Conservation (phyloP, 92 coral and sea anemone species). For the Actinernus sp. region DNA sequence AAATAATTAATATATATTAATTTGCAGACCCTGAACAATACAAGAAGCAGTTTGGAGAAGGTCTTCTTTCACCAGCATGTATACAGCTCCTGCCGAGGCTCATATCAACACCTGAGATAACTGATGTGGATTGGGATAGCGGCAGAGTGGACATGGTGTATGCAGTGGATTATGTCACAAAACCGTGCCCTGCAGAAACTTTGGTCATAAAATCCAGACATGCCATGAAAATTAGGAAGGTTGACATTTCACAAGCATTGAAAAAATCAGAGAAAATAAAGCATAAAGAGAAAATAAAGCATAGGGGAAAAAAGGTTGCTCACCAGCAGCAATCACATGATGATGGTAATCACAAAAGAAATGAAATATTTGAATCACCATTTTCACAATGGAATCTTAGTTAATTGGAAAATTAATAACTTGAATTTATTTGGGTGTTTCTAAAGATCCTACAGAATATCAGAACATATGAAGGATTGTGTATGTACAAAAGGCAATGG, state of each 20-base stretch:
- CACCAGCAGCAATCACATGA: too few relatives aligned
- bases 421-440: too few relatives aligned
- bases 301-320: too few relatives aligned
- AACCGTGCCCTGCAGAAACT: constrained; percentile 6
- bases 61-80: constrained; percentile 41
- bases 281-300: constrained; percentile 17
- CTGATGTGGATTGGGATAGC: constrained; percentile 33
- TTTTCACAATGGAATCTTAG: constrained; percentile 16
- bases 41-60: constrained; percentile 36
- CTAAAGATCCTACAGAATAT: too few relatives aligned
- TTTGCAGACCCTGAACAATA: constrained; percentile 41
- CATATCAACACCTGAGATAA: constrained; percentile 48
- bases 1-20: background rate
- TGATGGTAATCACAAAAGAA: constrained; percentile 14
- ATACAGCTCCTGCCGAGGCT: constrained; percentile 55
- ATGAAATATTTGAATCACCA: constrained; percentile 45
- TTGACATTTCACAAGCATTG: constrained; percentile 9
- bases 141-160: constrained; percentile 62
- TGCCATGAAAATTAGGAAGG: constrained; percentile 32
- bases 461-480: too few relatives aligned
- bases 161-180: constrained; percentile 48
- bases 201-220: constrained; percentile 29
- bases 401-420: too few relatives aligned
- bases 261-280: background rate
- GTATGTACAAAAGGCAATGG: too few relatives aligned